Percentiles rank a stretch among this genome's conserved stretches.
These are phyloP conservation scores for Synchiropus splendidus DNA, from an alignment of 2,113 vertebrate genomes.

Conservation along the genomic window DNA sequence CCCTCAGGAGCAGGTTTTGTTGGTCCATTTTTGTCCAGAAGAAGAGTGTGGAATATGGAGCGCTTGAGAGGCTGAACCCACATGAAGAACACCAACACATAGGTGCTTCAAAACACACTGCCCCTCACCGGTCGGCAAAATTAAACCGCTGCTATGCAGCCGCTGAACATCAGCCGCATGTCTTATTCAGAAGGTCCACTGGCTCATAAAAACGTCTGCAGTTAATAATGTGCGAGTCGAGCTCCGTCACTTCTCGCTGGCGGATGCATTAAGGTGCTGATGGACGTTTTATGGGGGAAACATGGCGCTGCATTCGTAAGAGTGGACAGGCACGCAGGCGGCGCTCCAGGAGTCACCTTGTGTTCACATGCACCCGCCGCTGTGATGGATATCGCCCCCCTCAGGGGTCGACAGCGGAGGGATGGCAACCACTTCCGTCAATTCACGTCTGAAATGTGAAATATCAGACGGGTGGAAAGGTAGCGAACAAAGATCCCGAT, in stretches of 20 bases:
- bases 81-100: conserved; percentile 1
- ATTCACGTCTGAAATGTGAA: too few relatives aligned
- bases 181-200: conserved; percentile 48
- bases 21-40: too few relatives aligned
- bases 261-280: conserved; percentile 57
- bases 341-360: conserved; percentile 50
- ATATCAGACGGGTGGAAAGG: too few relatives aligned
- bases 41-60: too few relatives aligned
- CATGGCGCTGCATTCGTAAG: conserved; percentile 56
- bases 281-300: conserved; percentile 56
- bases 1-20: too few relatives aligned
- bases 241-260: conserved; percentile 48
- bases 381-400: conserved; percentile 50
- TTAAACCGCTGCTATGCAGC: conserved; percentile 23
- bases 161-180: conserved; percentile 24
- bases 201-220: conserved; percentile 53
- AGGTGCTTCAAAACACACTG: conserved; percentile 3
- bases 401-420: conserved; percentile 20
- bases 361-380: conserved; percentile 36
- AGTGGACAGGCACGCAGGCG: conserved; percentile 13
- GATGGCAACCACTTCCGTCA: too few relatives aligned
- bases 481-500: conserved; percentile 6
- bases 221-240: conserved; percentile 54
- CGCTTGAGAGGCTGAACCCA: too few relatives aligned
- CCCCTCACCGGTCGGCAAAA: conserved; percentile 15